Base-by-base conservation (phyloP, 2,888 invertebrate species). In the Ennomos fuscantarius region DNA sequence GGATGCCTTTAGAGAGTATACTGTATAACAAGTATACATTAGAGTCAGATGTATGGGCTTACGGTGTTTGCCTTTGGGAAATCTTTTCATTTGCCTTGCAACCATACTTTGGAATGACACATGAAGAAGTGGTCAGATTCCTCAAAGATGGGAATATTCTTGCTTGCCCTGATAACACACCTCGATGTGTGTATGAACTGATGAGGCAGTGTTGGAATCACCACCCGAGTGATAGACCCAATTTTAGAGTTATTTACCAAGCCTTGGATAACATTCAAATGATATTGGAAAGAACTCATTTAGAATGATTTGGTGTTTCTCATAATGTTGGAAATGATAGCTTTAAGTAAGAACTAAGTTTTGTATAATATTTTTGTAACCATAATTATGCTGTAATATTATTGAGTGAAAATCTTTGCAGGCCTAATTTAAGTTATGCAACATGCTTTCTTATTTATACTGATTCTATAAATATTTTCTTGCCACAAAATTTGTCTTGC, bases 1-100 rank as follows among this genome's bases (percentile, higher is more conserved):
- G 99, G 99, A 99, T 99, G 98, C 99, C 99, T 15, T 92, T 98
- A 60, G 99, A 99, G 86, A 97, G 98, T 86, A 98, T 99, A 82
- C 93, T 99, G 51, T 98, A 98, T 83, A 99, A 98, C 87, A 98
- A 98, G 84, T 99, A 98, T 86, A 98, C 99, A 10, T 94, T 97
- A 62, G 98, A 99, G 84, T 98, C 98, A 9, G 99, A 99, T 89
- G 97, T 99, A 1, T 99, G 99, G 99, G 98, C 99, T 10, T 99
- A 96, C 89, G 99, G 98, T 49, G 97, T 99, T 12, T 97, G 98
- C 77, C 92, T 99, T 41, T 99, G 99, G 99, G 99, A 99, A 90
- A 97, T 99, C 78, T 99, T 98, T 86, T 97, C 98, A 44, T 99
- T 97, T 88, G 98, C 98, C 24, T 93, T 98, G 62, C 99, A 99